Base-by-base conservation (phyloP, 2,113 vertebrate species). In the Peromyscus polionotus region DNA sequence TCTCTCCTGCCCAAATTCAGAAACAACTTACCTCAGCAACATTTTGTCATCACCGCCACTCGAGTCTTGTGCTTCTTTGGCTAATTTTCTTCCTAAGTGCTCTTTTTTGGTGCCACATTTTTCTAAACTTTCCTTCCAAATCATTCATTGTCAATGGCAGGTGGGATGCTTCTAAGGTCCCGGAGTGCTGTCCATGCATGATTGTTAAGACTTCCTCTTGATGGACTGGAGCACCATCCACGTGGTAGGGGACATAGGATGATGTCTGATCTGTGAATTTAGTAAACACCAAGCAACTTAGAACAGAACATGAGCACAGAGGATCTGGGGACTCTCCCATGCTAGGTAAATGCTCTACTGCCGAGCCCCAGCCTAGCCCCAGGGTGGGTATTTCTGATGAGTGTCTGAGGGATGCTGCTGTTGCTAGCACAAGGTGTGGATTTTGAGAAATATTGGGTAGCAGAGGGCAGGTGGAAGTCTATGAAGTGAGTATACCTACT, bases 31-130 rank as follows among this genome's bases (percentile, higher is more conserved):
- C 68, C 39, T 73, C 9, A 39, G 7, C 70, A 22, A 73, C n/a
- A 39, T 39, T 73, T 73, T 39, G 7, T 39, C n/a, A 2, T 39
- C 1, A 1, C 20, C 3, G 3, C 36, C 3, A 1, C 17, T n/a
- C 0, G 6, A 13, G 2, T 36, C 68, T n/a, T 72, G 33, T 17
- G 33, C 16, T 72, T 22, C 3, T 39, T 39, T 39, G 10, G 72
- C 9, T 73, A 42, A 73, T 20, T 73, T 42, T 73, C 72, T 73
- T 73, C n/a, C 72, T 42, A 39, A 20, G 19, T 11, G 20, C 7
- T 73, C n/a, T 54, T 73, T 73, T 48, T 42, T 42, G 42, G 42
- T 42, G 42, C 42, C 42, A 42, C 42, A 42, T 42, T 42, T 42
- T 10, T 39, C n/a, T 73, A 42, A 39, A 39, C 54, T 22, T 22